phyloP scores from a whole-genome alignment of 2,797 vertebrate genomes.

The Sarcophilus harrisii region DNA sequence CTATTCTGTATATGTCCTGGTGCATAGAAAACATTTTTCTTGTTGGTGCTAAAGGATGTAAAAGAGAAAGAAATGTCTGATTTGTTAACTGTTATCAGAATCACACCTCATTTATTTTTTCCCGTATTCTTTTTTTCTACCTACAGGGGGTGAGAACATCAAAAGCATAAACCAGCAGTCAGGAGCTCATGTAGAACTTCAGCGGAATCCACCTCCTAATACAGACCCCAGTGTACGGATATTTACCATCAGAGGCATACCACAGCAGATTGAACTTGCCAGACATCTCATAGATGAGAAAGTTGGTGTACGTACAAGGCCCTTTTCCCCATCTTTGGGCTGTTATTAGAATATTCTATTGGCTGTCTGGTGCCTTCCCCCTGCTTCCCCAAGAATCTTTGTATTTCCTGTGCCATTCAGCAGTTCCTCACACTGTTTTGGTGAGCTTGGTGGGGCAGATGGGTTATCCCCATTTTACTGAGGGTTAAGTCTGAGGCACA shows the following conservation, averaged over 20 bases:
- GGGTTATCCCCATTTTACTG: background rate
- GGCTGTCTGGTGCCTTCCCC: slow-evolving; percentile 48
- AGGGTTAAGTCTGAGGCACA: slow-evolving; percentile 35
- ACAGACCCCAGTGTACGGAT: slow-evolving; percentile 95
- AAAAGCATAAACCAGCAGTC: slow-evolving; percentile 99
- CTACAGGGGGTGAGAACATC: slow-evolving; percentile 96
- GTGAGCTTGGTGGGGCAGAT: slow-evolving; percentile 17
- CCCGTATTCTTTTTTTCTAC: background rate
- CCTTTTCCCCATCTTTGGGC: slow-evolving; percentile 34
- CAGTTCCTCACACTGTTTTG: background rate
- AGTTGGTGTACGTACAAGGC: slow-evolving; percentile 91
- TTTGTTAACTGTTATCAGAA: background rate
- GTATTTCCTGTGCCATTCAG: background rate
- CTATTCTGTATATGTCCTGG: fast-evolving
- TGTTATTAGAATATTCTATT: background rate
- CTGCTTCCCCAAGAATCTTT: slow-evolving; percentile 6
- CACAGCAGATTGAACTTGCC: slow-evolving; percentile 96
- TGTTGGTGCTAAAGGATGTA: background rate
- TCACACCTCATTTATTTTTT: background rate
- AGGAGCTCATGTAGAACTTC: slow-evolving; percentile 96
- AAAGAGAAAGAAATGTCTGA: background rate
- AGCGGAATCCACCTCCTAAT: slow-evolving; percentile 96
- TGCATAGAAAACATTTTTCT: background rate
- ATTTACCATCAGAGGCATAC: slow-evolving; percentile 96
- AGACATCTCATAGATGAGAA: slow-evolving; percentile 99